Percentiles rank a stretch among this genome's conserved stretches.
Conservation (phyloP, 2,797 vertebrate genomes). For the Esox lucius region DNA sequence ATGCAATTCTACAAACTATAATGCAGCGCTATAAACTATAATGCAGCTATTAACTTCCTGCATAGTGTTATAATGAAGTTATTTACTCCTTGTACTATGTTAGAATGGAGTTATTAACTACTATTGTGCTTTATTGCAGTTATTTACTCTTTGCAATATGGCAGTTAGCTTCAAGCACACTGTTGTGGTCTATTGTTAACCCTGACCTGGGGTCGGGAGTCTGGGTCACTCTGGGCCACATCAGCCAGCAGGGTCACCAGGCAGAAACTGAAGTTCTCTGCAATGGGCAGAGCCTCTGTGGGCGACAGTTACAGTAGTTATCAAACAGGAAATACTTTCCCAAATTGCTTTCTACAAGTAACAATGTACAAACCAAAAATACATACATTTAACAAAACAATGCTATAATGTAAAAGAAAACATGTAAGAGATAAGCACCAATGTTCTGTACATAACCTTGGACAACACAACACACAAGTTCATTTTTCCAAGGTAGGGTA, state of each 20-base stretch:
- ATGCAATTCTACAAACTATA: not conserved
- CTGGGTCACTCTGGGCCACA: constrained; percentile 85
- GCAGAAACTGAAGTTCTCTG: constrained; percentile 97
- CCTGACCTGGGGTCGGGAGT: constrained; percentile 82
- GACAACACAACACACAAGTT: no score
- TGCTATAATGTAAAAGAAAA: no score
- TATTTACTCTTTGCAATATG: not conserved
- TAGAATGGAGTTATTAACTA: not conserved
- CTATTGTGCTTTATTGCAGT: not conserved
- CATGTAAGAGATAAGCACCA: no score
- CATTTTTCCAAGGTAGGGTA: no score
- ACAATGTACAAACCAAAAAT: no score
- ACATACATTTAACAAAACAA: no score
- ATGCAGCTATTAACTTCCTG: not conserved
- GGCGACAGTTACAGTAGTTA: not conserved
- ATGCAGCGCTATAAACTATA: not conserved
- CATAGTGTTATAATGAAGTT: not conserved
- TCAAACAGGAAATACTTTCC: constrained; percentile 1
- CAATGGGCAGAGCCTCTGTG: constrained; percentile 86
- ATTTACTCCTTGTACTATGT: not conserved
- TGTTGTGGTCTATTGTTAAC: not conserved
- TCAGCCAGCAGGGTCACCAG: constrained; percentile 91
- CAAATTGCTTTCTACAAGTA: no score
- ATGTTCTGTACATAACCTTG: no score
- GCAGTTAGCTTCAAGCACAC: not conserved